A percentile compares a stretch with the other conserved stretches of the same genome.
phyloP scores from a whole-genome alignment of 2,113 vertebrate species.

The Lophochroa leadbeateri region DNA sequence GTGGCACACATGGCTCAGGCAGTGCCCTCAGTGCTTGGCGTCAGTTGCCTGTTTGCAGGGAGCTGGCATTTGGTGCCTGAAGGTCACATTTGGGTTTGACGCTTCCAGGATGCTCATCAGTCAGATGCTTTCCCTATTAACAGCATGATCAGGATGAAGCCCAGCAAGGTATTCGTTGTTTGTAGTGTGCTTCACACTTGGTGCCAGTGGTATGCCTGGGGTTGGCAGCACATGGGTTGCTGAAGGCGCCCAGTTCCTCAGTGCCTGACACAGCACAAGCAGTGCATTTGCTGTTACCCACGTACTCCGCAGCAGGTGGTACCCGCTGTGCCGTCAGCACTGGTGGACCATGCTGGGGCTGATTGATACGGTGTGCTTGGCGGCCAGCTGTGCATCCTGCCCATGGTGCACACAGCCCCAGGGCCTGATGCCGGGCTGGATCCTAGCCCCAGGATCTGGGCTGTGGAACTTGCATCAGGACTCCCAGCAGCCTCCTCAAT shows the following conservation, averaged over 20 bases:
- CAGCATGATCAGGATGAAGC: neutral
- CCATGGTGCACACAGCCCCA: rapidly evolving
- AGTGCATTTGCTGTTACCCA: rapidly evolving
- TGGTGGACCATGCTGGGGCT: neutral
- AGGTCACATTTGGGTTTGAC: rapidly evolving
- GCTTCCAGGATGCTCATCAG: rapidly evolving
- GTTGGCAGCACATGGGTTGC: neutral
- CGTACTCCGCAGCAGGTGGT: neutral
- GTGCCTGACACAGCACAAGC: rapidly evolving
- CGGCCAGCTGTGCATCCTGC: neutral
- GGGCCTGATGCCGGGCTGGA: rapidly evolving
- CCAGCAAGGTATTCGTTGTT: neutral
- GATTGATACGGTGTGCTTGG: rapidly evolving
- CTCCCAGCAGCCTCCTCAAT: neutral
- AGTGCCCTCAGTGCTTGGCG: rapidly evolving
- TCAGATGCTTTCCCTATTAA: rapidly evolving
- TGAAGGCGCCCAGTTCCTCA: neutral
- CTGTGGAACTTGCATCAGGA: neutral
- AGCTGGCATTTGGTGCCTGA: neutral
- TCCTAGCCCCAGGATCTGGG: neutral
- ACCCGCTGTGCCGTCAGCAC: rapidly evolving
- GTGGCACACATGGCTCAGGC: rapidly evolving
- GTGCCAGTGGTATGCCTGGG: rapidly evolving
- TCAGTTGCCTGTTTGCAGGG: neutral
- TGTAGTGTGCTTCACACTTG: rapidly evolving